Percentiles rank a stretch among this genome's conserved stretches.
Evolutionary conservation across 2,797 vertebrate genomes (phyloP).

Genomic region (Momotus momota): DNA sequence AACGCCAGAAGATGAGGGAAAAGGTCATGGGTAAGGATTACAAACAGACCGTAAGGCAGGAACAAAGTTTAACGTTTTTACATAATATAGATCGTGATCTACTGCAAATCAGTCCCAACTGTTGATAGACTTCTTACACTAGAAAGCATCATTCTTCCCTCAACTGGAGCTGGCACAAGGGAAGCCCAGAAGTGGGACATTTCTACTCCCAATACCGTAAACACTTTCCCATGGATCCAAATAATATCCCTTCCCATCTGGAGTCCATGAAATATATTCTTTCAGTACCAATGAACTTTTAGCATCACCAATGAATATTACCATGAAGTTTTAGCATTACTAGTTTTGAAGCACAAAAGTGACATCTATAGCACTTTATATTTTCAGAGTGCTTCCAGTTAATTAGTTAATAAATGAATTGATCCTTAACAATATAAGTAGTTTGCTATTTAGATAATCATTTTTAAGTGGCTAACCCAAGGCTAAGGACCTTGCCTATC

Average conservation of each 20-base stretch:
- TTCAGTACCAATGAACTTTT: neutral
- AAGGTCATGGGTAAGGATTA: neutral
- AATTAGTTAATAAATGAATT: conserved; percentile 22
- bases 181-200: neutral
- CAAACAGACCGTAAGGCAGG: neutral
- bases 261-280: neutral
- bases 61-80: neutral
- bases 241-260: neutral
- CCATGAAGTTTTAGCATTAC: neutral
- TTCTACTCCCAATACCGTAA: neutral
- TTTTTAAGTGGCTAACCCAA: neutral
- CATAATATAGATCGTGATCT: neutral
- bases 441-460: neutral
- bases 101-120: neutral
- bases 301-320: no score
- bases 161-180: neutral
- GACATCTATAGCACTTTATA: neutral
- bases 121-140: neutral
- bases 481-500: neutral
- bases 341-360: neutral
- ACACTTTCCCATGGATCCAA: rapidly evolving
- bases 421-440: conserved; percentile 13
- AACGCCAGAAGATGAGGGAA: neutral
- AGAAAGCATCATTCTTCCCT: rapidly evolving
- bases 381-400: neutral